These are phyloP conservation scores for Gymnogyps californianus DNA, from an alignment of 2,113 vertebrate genomes.

Conservation along the genomic window DNA sequence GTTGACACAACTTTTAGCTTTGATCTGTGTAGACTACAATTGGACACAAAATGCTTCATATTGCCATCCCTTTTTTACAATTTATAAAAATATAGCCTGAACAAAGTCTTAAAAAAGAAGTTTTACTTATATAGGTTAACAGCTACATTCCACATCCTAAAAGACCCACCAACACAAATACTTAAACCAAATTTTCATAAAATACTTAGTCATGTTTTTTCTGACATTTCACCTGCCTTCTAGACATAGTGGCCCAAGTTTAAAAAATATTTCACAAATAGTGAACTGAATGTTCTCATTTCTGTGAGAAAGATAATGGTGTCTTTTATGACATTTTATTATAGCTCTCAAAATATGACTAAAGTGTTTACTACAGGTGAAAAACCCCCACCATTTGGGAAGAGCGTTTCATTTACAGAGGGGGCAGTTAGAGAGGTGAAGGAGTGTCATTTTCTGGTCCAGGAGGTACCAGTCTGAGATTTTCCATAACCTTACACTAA, in stretches of 20 bases:
- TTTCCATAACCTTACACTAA: not conserved
- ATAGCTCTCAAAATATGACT: not conserved
- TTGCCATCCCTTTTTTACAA: not conserved
- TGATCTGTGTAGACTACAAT: not conserved
- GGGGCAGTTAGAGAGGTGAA: not conserved
- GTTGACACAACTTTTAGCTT: not conserved
- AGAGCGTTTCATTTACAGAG: not conserved
- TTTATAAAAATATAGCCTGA: not conserved
- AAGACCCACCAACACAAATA: not conserved
- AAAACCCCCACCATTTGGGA: not conserved
- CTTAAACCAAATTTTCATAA: not conserved
- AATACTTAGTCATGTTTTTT: not conserved
- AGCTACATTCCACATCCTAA: not conserved
- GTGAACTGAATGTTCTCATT: not conserved
- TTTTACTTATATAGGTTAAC: not conserved
- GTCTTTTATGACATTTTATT: not conserved
- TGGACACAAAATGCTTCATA: not conserved
- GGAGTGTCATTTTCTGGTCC: not conserved
- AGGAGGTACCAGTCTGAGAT: not conserved
- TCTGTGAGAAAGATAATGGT: not conserved
- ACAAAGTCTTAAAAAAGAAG: not conserved
- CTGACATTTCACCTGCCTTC: not conserved
- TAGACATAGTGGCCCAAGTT: not conserved
- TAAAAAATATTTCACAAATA: not conserved
- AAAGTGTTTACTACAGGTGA: not conserved